Evolutionary conservation across 2,113 vertebrate genomes (phyloP), one percentile per base, ranked within the genome.

Genomic region (Lepus timidus): DNA sequence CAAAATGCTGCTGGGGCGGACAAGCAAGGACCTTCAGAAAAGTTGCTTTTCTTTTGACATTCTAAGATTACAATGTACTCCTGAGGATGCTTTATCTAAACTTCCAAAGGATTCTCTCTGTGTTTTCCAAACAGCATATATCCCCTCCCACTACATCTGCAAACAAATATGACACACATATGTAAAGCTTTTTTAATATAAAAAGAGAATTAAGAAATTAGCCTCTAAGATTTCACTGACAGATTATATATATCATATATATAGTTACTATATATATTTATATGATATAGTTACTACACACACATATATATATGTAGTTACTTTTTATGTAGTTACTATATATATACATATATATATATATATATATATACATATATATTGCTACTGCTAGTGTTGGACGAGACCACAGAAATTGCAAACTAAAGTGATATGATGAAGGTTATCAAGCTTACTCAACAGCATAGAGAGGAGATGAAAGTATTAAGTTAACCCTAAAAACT

Each of bases 201-300:
- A 96, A 0, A 94, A 67, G 51, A 92, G 2, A 81, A 96, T 76
- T 95, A 89, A 96, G 91, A 97, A 98, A 96, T 82, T 97, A 93
- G 93, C 25, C 80, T 87, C 39, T 31, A 94, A 49, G 51, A 64
- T 68, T 96, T 94, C 62, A 73, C 88, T 85, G 91, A 71, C 74
- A 96, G 70, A 5, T 49, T 85, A 39, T 17, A 13, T 51, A 75
- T 70, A 44, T 22, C 12, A 65, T 44, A 44, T 25, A 19, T 27
- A 39, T 64, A 39, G 6, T 19, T 16, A 75, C 11, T 16, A 25
- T 13, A 52, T 6, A 68, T 39, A 39, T 39, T 39, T 39, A 39
- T 39, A 39, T 39, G 39, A 39, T 39, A 39, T 39, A 39, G 39
- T 39, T 39, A 39, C 39, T 39, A 39, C 23, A 52, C 49, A 27